Base-by-base conservation (phyloP, 2,113 vertebrate species). In the Empidonax alnorum region DNA sequence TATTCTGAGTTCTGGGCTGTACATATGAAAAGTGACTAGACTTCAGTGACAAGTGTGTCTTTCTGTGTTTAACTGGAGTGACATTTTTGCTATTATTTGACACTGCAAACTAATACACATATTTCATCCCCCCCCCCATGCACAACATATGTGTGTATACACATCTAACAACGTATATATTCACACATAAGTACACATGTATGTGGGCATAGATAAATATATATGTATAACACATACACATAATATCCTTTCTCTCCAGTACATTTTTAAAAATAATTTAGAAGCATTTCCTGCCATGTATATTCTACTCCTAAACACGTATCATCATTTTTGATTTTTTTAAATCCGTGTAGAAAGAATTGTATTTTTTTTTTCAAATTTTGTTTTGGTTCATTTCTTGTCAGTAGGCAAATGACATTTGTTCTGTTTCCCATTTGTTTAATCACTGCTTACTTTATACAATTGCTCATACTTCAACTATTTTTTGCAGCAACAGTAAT, bases 131-230 rank as follows among this genome's bases (percentile, higher is more conserved):
- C 5, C 28, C 41, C 27, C 3, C 56, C 1, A 13, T 8, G 12
- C 4, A 79, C 5, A 59, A 30, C 0, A 2, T 59, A 8, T 18
- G n/a, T 27, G 6, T 56, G 9, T 66, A 30, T 30, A 50, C 0
- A 2, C 15, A 89, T 4, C 12, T 16, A 52, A 4, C 6, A 77
- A 27, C 21, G 3, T 47, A 6, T 30, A n/a, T 63, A 44, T 30
- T 31, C 3, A 30, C 8, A 27, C 5, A 27, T 6, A 61, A 3
- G 25, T 44, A 44, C 21, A 22, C 4, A 20, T 37, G 37, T 4
- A 6, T 24, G 12, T 35, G 21, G 30, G 14, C 7, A 24, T 33
- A 14, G 25, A 30, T 31, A 31, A 21, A 17, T 31, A 5, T 13
- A 39, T 53, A 2, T 56, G 10, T 52, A 3, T 56, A 13, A 5